Evolutionary conservation across 1,140 invertebrate genomes (phyloP).

Genomic region (Aphaenogaster floridana): DNA sequence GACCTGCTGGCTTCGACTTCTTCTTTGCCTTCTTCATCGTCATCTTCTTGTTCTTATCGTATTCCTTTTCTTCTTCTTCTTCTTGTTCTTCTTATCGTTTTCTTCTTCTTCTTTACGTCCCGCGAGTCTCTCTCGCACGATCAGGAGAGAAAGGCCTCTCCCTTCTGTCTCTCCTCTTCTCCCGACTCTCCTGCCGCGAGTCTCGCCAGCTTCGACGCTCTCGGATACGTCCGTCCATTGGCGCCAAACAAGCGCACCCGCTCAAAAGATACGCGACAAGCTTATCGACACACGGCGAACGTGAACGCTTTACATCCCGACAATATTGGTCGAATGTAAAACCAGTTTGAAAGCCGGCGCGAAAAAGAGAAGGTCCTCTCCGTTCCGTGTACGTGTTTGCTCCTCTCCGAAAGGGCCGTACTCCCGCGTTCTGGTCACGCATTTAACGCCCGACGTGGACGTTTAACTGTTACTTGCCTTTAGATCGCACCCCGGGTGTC

Average conservation of each 20-base stretch:
- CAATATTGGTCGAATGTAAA: slow-evolving; percentile 77
- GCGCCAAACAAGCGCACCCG: slow-evolving; percentile 83
- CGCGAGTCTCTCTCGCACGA: slow-evolving; percentile 50
- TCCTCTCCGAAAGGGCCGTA: slow-evolving; percentile 53
- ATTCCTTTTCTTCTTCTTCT: slow-evolving; percentile 65
- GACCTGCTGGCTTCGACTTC: slow-evolving; percentile 40
- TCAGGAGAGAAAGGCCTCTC: slow-evolving; percentile 54
- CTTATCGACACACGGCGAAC: slow-evolving; percentile 76
- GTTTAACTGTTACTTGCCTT: slow-evolving; percentile 3
- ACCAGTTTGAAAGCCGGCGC: slow-evolving; percentile 77
- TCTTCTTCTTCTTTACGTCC: slow-evolving; percentile 70
- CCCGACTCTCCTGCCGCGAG: slow-evolving; percentile 65
- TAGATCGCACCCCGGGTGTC: not conserved
- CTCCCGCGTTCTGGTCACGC: slow-evolving; percentile 36
- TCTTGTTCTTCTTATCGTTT: slow-evolving; percentile 45
- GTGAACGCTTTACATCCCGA: slow-evolving; percentile 72
- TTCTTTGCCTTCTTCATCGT: slow-evolving; percentile 49
- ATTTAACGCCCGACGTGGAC: slow-evolving; percentile 11
- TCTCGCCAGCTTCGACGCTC: slow-evolving; percentile 62
- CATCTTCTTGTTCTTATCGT: slow-evolving; percentile 60
- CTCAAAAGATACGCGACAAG: slow-evolving; percentile 81
- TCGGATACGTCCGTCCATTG: slow-evolving; percentile 74
- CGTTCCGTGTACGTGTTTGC: not conserved
- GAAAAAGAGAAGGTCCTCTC: slow-evolving; percentile 71
- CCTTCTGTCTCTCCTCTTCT: slow-evolving; percentile 48